phyloP scores from a whole-genome alignment of 2,888 invertebrate species.

The Nebria salina region DNA sequence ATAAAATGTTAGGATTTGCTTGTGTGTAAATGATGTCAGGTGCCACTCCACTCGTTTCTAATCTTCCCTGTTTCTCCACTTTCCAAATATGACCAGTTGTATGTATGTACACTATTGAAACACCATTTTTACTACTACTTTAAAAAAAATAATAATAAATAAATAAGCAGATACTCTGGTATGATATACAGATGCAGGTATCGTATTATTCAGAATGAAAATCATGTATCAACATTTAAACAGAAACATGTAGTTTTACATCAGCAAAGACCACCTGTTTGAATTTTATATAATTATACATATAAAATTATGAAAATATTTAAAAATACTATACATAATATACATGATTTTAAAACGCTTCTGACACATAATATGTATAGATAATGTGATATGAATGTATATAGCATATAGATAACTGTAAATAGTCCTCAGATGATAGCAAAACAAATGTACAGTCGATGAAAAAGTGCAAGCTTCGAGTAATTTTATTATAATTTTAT shows the following conservation, averaged over 20 bases:
- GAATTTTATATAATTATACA: constrained; percentile 45
- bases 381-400: constrained; percentile 47
- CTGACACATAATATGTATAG: constrained; percentile 47
- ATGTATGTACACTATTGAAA: constrained; percentile 16
- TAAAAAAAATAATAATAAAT: background rate
- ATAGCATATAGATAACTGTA: constrained; percentile 46
- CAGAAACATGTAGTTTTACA: constrained; percentile 40
- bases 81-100: background rate
- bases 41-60: constrained; percentile 11
- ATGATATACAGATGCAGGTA: constrained; percentile 45
- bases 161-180: constrained; percentile 12
- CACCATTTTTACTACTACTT: constrained; percentile 5
- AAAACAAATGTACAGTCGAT: constrained; percentile 46
- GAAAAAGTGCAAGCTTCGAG: constrained; percentile 45
- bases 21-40: constrained; percentile 29
- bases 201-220: constrained; percentile 33
- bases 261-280: constrained; percentile 33
- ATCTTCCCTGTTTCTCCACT: background rate
- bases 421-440: constrained; percentile 44
- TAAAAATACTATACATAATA: constrained; percentile 38
- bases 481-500: constrained; percentile 36
- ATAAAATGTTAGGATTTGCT: constrained; percentile 35
- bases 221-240: constrained; percentile 37
- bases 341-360: constrained; percentile 43
- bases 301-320: constrained; percentile 7